These are phyloP conservation scores for Leucoraja erinaceus DNA, from an alignment of 2,113 vertebrate genomes.

Conservation along the genomic window DNA sequence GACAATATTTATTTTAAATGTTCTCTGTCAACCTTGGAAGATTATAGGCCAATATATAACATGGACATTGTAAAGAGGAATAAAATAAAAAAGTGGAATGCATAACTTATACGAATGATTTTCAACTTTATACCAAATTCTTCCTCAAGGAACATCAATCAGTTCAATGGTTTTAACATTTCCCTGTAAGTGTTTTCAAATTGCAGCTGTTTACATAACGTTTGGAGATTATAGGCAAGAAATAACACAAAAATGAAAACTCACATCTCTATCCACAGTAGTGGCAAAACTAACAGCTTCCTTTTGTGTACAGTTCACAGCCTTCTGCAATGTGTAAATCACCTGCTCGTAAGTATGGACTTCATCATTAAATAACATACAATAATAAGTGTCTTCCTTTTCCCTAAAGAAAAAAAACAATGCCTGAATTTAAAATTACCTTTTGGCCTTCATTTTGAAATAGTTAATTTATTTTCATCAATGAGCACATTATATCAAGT, in stretches of 20 bases:
- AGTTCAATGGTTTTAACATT: neutral
- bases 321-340: slow-evolving; percentile 95
- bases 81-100: neutral
- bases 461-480: neutral
- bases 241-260: slow-evolving; percentile 47
- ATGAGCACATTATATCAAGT: neutral
- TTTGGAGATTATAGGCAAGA: neutral
- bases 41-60: neutral
- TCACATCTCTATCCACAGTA: slow-evolving; percentile 92
- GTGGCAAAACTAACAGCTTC: slow-evolving; percentile 94
- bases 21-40: neutral
- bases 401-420: slow-evolving; percentile 58
- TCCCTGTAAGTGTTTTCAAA: neutral
- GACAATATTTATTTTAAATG: no score
- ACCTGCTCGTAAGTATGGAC: slow-evolving; percentile 98
- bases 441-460: neutral
- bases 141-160: neutral
- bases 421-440: neutral
- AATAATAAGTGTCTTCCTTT: slow-evolving; percentile 80
- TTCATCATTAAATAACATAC: slow-evolving; percentile 98
- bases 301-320: slow-evolving; percentile 91
- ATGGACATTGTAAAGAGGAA: neutral
- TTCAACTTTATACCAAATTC: neutral
- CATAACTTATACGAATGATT: neutral
- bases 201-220: neutral